phyloP scores from a whole-genome alignment of 2,888 invertebrate species.

The Hydrotaea diabolus region DNA sequence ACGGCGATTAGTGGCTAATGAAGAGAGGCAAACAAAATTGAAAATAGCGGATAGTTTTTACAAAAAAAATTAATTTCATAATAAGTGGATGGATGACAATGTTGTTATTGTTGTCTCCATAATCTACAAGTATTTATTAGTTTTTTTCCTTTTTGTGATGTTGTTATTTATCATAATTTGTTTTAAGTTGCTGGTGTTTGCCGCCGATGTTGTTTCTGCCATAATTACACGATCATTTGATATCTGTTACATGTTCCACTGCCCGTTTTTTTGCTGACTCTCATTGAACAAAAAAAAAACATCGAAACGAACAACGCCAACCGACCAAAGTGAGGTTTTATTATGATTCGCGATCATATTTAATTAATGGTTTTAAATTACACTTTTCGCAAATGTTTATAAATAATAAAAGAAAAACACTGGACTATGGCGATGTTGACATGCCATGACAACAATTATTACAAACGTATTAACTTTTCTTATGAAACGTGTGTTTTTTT shows the following conservation, averaged over 20 bases:
- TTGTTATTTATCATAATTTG: neutral
- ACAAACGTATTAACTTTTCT: slow-evolving; percentile 44
- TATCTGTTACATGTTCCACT: slow-evolving; percentile 64
- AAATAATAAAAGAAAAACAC: neutral
- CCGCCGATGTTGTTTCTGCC: slow-evolving; percentile 11
- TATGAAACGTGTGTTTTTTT: neutral
- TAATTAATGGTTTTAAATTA: slow-evolving; percentile 63
- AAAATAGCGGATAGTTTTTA: neutral
- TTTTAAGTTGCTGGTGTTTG: slow-evolving; percentile 9
- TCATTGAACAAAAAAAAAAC: slow-evolving; percentile 11
- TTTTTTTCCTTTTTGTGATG: too few species aligned
- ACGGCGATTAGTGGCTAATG: neutral
- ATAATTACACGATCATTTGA: slow-evolving; percentile 67
- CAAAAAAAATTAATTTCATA: neutral
- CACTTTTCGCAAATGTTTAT: slow-evolving; percentile 22
- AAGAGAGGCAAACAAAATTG: neutral
- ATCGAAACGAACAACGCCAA: neutral
- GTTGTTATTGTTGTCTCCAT: neutral
- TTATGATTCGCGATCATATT: slow-evolving; percentile 52
- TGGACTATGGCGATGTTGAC: too few species aligned
- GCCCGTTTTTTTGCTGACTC: slow-evolving; percentile 50
- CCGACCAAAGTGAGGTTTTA: slow-evolving; percentile 47
- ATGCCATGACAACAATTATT: neutral
- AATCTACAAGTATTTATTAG: too few species aligned
- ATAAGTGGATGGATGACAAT: neutral